phyloP scores from a whole-genome alignment of 2,113 vertebrate species.

The Sapayoa aenigma region DNA sequence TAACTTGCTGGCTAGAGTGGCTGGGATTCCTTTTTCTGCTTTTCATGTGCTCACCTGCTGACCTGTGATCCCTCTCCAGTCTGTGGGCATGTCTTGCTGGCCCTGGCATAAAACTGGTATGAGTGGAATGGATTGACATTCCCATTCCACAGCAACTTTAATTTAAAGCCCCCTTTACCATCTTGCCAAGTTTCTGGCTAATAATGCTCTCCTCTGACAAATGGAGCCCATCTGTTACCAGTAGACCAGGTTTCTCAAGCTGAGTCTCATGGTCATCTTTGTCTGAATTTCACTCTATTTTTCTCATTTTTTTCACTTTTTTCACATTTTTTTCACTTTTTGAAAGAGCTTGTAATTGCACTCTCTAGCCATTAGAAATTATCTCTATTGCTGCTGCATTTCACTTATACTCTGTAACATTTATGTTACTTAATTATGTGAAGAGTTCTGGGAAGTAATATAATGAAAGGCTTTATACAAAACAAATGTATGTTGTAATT shows the following conservation, averaged over 20 bases:
- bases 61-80: background rate
- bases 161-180: background rate
- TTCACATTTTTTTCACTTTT: background rate
- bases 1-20: background rate
- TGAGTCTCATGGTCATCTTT: background rate
- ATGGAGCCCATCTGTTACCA: background rate
- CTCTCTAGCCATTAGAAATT: background rate
- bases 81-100: background rate
- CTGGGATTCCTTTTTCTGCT: background rate
- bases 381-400: background rate
- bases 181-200: background rate
- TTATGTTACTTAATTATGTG: slow-evolving; percentile 9
- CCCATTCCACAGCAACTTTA: background rate
- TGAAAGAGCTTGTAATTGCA: background rate
- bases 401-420: background rate
- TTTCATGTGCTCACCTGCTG: background rate
- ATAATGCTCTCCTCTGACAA: background rate
- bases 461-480: slow-evolving; percentile 16
- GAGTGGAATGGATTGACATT: background rate
- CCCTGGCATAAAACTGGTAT: background rate
- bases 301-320: background rate
- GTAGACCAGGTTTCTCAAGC: background rate
- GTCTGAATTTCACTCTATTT: background rate
- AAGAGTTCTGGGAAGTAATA: slow-evolving; percentile 24
- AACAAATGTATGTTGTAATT: slow-evolving; percentile 26